A percentile compares a stretch with the other conserved stretches of the same genome.
Conservation (phyloP, 2,113 vertebrate species). For the Equus przewalskii region DNA sequence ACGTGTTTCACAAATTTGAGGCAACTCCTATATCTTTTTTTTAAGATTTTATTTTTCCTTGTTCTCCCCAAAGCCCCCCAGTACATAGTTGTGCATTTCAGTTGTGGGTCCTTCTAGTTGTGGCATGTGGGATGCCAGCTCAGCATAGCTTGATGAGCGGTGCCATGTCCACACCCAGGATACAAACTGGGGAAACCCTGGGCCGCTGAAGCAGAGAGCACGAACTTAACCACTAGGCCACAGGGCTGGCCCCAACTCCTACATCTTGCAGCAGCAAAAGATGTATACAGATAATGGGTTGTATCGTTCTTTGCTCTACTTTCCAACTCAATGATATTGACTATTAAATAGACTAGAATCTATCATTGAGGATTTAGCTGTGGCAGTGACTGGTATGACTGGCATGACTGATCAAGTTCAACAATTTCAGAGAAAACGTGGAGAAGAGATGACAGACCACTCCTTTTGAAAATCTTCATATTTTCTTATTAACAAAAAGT, state of each 20-base stretch:
- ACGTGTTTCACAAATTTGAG: not conserved
- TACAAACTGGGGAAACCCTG: too few species aligned
- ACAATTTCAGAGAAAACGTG: not conserved
- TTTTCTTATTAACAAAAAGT: constrained; percentile 1
- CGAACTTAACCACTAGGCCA: too few species aligned
- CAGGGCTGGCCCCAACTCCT: not conserved
- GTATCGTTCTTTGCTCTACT: not conserved
- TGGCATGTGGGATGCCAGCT: too few species aligned
- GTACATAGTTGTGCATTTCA: too few species aligned
- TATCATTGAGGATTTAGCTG: not conserved
- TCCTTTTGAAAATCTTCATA: not conserved
- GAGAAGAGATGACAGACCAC: not conserved
- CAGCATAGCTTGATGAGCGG: too few species aligned
- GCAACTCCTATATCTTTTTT: not conserved
- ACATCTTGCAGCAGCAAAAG: not conserved
- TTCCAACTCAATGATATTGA: not conserved
- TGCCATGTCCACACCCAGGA: too few species aligned
- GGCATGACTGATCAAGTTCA: not conserved
- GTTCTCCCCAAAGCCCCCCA: too few species aligned
- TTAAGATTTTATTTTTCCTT: too few species aligned
- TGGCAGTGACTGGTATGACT: not conserved
- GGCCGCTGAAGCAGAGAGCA: too few species aligned
- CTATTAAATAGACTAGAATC: not conserved
- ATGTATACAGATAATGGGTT: not conserved
- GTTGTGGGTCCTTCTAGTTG: too few species aligned